A percentile compares a stretch with the other conserved stretches of the same genome.
phyloP scores from a whole-genome alignment of 1,140 invertebrate genomes.

The Portunus trituberculatus region DNA sequence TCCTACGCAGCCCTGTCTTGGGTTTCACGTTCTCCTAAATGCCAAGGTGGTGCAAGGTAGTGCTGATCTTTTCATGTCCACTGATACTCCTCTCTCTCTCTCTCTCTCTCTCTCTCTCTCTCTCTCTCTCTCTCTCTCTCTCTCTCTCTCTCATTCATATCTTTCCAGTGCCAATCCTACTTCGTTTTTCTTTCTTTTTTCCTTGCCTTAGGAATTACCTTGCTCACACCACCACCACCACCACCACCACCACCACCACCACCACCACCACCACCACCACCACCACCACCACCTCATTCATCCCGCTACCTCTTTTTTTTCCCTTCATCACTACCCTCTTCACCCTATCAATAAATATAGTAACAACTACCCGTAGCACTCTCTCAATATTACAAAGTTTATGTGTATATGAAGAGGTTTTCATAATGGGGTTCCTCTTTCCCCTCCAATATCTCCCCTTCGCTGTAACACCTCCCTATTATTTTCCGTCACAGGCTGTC shows the following conservation, averaged over 20 bases:
- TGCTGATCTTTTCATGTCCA: neutral
- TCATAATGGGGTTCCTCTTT: too few relatives aligned
- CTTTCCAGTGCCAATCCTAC: too few relatives aligned
- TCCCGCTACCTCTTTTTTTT: neutral
- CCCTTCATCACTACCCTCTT: neutral
- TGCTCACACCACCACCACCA: neutral
- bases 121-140: neutral
- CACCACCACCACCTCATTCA: neutral
- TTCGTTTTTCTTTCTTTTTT: too few relatives aligned
- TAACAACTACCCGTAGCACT: too few relatives aligned
- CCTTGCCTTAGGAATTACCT: neutral
- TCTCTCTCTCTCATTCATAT: too few relatives aligned
- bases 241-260: neutral
- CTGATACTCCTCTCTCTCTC: neutral
- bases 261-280: neutral
- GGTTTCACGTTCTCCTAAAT: conserved; percentile 7
- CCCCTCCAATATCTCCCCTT: too few relatives aligned
- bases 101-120: neutral
- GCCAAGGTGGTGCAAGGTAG: conserved; percentile 5
- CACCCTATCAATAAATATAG: neutral
- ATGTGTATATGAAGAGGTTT: too few relatives aligned
- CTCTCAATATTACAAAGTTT: too few relatives aligned
- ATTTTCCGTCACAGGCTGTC: neutral
- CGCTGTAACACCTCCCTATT: too few relatives aligned
- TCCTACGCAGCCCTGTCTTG: neutral